Conservation (phyloP, 2,888 invertebrate species). For the Incurvaria masculella region DNA sequence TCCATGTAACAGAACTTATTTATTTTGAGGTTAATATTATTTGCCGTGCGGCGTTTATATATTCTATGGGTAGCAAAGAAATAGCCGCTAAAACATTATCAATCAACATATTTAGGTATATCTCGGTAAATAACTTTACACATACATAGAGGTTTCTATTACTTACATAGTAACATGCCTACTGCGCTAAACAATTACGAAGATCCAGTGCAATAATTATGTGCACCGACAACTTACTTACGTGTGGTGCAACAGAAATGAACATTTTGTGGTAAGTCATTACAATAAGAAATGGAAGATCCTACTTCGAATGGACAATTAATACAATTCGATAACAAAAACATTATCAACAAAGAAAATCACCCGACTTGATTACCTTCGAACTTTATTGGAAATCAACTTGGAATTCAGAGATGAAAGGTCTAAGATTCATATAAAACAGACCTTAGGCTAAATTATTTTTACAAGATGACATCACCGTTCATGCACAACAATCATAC, state of each 20-base stretch:
- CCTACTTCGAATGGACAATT: too few relatives aligned
- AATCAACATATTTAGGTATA: constrained; percentile 37
- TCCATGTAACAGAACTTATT: constrained; percentile 24
- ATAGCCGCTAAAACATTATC: constrained; percentile 43
- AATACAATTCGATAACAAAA: too few relatives aligned
- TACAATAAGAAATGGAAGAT: too few relatives aligned
- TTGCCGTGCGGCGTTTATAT: constrained; percentile 19
- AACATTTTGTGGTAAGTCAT: constrained; percentile 17
- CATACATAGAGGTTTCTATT: constrained; percentile 30
- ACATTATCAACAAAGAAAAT: too few relatives aligned
- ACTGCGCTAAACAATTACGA: constrained; percentile 14
- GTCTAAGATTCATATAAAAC: too few relatives aligned
- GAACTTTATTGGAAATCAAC: too few relatives aligned
- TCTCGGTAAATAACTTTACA: constrained; percentile 28
- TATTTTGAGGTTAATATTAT: constrained; percentile 52
- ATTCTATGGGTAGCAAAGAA: constrained; percentile 41
- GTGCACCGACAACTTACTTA: constrained; percentile 8
- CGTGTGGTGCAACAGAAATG: constrained; percentile 7
- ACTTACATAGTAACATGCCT: not conserved
- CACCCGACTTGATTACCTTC: too few relatives aligned
- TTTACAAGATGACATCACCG: too few relatives aligned
- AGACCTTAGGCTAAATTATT: too few relatives aligned
- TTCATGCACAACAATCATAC: too few relatives aligned
- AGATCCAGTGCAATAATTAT: constrained; percentile 15
- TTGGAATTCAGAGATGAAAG: too few relatives aligned